These are phyloP conservation scores for Periplaneta americana DNA, from an alignment of 1,140 invertebrate species.

Conservation along the genomic window DNA sequence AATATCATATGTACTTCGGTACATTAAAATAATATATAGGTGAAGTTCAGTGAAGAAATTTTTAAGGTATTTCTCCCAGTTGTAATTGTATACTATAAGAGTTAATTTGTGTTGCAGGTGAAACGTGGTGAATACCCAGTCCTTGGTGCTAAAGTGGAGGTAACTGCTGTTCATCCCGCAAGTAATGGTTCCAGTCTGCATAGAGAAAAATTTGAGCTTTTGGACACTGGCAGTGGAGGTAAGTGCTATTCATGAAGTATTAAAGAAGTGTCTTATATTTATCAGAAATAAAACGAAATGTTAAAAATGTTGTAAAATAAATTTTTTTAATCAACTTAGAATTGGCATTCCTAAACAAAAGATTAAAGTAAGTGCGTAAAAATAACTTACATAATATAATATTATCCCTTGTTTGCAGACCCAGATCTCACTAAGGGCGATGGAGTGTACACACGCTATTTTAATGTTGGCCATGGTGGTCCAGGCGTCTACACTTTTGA, in stretches of 20 bases:
- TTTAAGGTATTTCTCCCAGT: too few relatives aligned
- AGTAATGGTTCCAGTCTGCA: conserved; percentile 37
- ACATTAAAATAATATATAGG: too few relatives aligned
- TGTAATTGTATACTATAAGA: too few relatives aligned
- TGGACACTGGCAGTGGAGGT: conserved; percentile 56
- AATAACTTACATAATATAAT: too few relatives aligned
- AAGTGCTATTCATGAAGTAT: background rate
- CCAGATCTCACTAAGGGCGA: conserved; percentile 58
- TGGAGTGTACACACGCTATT: conserved; percentile 59
- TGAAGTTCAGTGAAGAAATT: too few relatives aligned
- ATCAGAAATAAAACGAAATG: too few relatives aligned
- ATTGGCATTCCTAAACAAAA: too few relatives aligned
- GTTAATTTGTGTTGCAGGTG: conserved; percentile 33
- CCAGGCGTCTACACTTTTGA: conserved; percentile 46
- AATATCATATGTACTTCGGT: too few relatives aligned
- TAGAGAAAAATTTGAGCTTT: conserved; percentile 41
- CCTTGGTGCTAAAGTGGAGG: conserved; percentile 45
- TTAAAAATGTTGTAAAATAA: too few relatives aligned
- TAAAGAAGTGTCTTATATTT: background rate
- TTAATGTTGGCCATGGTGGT: conserved; percentile 41
- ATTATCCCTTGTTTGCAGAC: conserved; percentile 37
- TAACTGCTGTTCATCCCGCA: conserved; percentile 36
- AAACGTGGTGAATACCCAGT: conserved; percentile 45
- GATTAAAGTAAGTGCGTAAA: too few relatives aligned
- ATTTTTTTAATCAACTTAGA: too few relatives aligned